Percentiles rank a stretch among this genome's conserved stretches.
Conservation (phyloP, 2,113 vertebrate species). For the Atherinomorus stipes region DNA sequence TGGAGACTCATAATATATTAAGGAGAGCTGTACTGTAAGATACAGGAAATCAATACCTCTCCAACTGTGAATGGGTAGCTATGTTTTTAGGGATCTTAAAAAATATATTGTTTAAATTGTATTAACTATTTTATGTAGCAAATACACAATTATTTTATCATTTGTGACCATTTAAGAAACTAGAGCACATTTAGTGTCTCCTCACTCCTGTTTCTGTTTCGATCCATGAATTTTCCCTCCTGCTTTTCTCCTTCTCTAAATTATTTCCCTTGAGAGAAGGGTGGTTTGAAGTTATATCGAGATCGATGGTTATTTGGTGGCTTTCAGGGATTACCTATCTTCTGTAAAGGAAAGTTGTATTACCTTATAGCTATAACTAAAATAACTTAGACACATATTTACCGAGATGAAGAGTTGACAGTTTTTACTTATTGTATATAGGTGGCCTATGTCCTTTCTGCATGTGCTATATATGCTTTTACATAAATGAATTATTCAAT, state of each 20-base stretch:
- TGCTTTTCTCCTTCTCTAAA: constrained; percentile 4
- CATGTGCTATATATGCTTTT: too few relatives aligned
- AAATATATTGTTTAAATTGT: too few relatives aligned
- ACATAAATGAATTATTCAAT: not conserved
- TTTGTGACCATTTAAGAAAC: not conserved
- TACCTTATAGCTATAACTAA: constrained; percentile 12
- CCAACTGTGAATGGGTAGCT: not conserved
- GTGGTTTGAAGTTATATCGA: constrained; percentile 40
- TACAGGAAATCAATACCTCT: constrained; percentile 8
- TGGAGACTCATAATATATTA: constrained; percentile 40
- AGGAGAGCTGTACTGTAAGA: constrained; percentile 20
- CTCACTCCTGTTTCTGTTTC: constrained; percentile 4
- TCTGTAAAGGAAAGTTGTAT: constrained; percentile 9
- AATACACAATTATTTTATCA: constrained; percentile 3
- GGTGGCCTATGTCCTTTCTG: not conserved
- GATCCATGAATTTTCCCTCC: constrained; percentile 17
- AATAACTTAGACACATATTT: constrained; percentile 34
- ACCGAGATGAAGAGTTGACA: constrained; percentile 19
- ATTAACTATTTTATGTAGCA: not conserved
- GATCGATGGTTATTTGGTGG: constrained; percentile 53
- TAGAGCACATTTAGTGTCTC: constrained; percentile 4
- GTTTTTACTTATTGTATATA: constrained; percentile 3
- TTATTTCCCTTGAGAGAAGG: constrained; percentile 30
- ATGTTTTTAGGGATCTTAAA: not conserved
- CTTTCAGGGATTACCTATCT: constrained; percentile 9